Percentiles rank a stretch among this genome's conserved stretches.
Evolutionary conservation across 2,888 invertebrate genomes (phyloP).

Genomic region (Acleris literana): DNA sequence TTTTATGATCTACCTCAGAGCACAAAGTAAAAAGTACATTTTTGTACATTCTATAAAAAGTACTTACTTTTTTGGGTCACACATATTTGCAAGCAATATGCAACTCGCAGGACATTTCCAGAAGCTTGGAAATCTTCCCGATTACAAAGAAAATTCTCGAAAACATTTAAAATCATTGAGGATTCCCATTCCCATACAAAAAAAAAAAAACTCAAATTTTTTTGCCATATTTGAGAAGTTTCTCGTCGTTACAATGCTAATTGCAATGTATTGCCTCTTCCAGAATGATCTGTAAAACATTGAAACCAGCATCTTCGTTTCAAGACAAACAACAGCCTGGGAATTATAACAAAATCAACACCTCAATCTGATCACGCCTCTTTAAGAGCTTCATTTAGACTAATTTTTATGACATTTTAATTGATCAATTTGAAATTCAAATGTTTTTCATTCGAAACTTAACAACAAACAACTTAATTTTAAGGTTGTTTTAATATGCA

Average conservation of each 20-base stretch:
- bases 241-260: background rate
- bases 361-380: slow-evolving; percentile 1
- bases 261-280: background rate
- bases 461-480: slow-evolving; percentile 26
- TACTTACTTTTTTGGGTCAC: too few relatives aligned
- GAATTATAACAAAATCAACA: slow-evolving; percentile 19
- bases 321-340: slow-evolving; percentile 2
- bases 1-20: too few relatives aligned
- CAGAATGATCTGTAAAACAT: slow-evolving; percentile 7
- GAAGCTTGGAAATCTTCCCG: too few relatives aligned
- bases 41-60: too few relatives aligned
- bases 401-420: slow-evolving; percentile 17
- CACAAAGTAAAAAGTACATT: too few relatives aligned
- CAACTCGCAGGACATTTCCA: too few relatives aligned
- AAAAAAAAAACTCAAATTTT: too few relatives aligned
- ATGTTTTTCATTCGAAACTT: slow-evolving; percentile 19
- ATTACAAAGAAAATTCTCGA: too few relatives aligned
- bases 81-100: too few relatives aligned
- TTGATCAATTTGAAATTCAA: slow-evolving; percentile 25
- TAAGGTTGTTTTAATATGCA: slow-evolving; percentile 9
- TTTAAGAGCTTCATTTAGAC: slow-evolving; percentile 7
- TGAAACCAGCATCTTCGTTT: background rate
- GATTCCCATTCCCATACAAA: too few relatives aligned
- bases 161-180: too few relatives aligned
- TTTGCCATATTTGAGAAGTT: too few relatives aligned